Percentiles rank a stretch among this genome's conserved stretches.
Evolutionary conservation across 2,797 vertebrate species (phyloP).

Genomic region (Periophthalmus magnuspinnatus): DNA sequence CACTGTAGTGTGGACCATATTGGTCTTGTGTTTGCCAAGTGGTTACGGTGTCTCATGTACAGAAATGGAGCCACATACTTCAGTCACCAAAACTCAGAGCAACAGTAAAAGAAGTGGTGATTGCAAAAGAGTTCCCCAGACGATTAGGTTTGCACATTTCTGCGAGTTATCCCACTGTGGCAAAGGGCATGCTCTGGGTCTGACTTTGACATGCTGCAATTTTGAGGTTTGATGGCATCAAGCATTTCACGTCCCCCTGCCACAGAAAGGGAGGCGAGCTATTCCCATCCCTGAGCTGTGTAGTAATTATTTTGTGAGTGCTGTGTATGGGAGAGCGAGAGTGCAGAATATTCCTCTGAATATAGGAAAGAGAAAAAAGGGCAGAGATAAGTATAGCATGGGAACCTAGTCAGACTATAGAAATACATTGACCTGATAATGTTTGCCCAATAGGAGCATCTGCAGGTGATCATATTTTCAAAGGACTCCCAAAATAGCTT

Average conservation of each 20-base stretch:
- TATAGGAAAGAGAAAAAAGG: conserved; percentile 37
- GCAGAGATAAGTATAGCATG: conserved; percentile 50
- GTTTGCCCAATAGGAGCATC: conserved; percentile 17
- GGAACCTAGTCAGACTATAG: conserved; percentile 36
- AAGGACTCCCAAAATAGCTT: too few species aligned
- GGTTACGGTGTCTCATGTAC: conserved; percentile 47
- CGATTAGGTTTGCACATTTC: conserved; percentile 50
- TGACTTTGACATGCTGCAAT: conserved; percentile 71
- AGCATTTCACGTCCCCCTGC: conserved; percentile 69
- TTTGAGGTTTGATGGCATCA: conserved; percentile 77
- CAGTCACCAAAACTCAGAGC: conserved; percentile 52
- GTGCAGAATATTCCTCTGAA: conserved; percentile 20
- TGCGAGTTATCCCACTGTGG: conserved; percentile 58
- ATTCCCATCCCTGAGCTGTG: conserved; percentile 71
- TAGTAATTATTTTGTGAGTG: conserved; percentile 73
- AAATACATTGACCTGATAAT: conserved; percentile 30
- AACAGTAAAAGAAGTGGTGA: conserved; percentile 48
- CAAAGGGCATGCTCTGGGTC: conserved; percentile 41
- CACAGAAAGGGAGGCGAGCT: conserved; percentile 74
- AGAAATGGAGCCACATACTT: conserved; percentile 47
- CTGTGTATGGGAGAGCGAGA: conserved; percentile 58
- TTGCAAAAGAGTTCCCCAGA: conserved; percentile 59
- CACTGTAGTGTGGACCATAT: conserved; percentile 48
- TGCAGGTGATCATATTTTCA: conserved; percentile 5
- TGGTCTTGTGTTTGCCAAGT: conserved; percentile 50